Percentiles rank a stretch among this genome's conserved stretches.
Conservation (phyloP, 2,113 vertebrate genomes). For the Puntigrus tetrazona region DNA sequence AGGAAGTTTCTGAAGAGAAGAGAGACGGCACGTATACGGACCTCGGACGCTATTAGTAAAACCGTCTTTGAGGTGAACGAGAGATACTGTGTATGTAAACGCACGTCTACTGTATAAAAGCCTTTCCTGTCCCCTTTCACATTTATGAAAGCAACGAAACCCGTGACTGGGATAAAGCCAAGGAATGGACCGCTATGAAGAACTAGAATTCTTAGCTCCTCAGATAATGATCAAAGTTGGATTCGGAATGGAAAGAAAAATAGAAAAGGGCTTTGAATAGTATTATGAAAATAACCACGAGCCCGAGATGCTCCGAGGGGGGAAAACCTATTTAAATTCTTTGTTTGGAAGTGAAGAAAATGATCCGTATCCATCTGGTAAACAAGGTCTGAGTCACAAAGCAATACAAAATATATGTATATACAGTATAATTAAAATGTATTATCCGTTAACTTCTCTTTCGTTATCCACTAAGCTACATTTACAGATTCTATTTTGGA, state of each 20-base stretch:
- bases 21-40: neutral
- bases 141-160: neutral
- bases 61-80: neutral
- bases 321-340: slow-evolving; percentile 11
- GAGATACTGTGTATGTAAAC: neutral
- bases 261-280: slow-evolving; percentile 17
- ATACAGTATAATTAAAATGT: neutral
- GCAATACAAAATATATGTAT: slow-evolving; percentile 3
- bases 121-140: neutral
- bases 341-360: slow-evolving; percentile 19
- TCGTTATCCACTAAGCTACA: neutral
- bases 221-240: slow-evolving; percentile 23
- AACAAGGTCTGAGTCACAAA: slow-evolving; percentile 25
- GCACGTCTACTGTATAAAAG: neutral
- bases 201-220: neutral
- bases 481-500: slow-evolving; percentile 6
- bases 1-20: slow-evolving; percentile 32
- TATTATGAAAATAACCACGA: slow-evolving; percentile 26
- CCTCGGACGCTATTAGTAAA: neutral
- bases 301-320: slow-evolving; percentile 18
- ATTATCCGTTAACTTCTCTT: neutral
- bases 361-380: slow-evolving; percentile 4
- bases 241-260: slow-evolving; percentile 23
- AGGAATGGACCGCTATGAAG: slow-evolving; percentile 33
- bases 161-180: slow-evolving; percentile 6